Evolutionary conservation across 2,113 vertebrate species (phyloP).

Genomic region (Perognathus longimembris): DNA sequence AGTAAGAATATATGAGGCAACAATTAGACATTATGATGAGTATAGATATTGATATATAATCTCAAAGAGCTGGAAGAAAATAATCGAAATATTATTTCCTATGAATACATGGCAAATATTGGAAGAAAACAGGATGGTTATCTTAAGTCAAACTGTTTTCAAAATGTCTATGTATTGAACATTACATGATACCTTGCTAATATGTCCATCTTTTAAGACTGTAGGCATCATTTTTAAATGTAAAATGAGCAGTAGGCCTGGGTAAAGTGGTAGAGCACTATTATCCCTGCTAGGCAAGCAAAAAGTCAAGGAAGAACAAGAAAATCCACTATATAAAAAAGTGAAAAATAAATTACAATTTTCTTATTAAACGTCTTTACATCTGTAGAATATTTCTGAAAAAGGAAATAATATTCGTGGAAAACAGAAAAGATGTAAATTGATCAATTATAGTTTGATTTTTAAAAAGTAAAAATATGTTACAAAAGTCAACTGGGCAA

Average conservation of each 20-base stretch:
- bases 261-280: no score
- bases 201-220: not conserved
- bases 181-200: not conserved
- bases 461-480: not conserved
- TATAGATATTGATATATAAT: not conserved
- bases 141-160: not conserved
- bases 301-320: no score
- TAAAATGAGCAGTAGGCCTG: no score
- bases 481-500: conserved; percentile 1
- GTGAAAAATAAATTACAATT: not conserved
- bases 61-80: not conserved
- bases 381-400: not conserved
- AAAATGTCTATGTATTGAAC: not conserved
- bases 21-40: rapidly evolving
- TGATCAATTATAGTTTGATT: not conserved
- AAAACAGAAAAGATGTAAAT: not conserved
- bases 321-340: not conserved
- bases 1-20: not conserved
- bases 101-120: not conserved
- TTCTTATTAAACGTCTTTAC: not conserved
- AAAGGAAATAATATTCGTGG: not conserved
- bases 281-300: no score
- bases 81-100: not conserved
- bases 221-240: not conserved
- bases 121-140: not conserved